These are phyloP conservation scores for Tethea ocularis DNA, from an alignment of 2,888 invertebrate genomes.

Conservation along the genomic window DNA sequence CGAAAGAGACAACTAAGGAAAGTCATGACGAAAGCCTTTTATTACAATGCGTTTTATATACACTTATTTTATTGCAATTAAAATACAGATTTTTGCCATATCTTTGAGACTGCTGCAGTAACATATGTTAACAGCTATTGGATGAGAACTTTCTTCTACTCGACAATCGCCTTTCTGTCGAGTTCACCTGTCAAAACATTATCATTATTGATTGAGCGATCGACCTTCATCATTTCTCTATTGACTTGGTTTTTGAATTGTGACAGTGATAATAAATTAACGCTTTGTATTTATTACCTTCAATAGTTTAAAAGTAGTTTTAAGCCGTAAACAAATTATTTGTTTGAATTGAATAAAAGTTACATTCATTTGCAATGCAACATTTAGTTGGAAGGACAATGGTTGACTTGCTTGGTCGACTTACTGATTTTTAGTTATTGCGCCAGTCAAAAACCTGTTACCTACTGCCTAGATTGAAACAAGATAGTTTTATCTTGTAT, in stretches of 20 bases:
- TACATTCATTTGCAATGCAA: neutral
- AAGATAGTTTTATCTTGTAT: neutral
- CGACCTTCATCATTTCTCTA: constrained; percentile 50
- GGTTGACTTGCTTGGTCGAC: constrained; percentile 13
- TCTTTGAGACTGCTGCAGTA: neutral
- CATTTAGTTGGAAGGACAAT: neutral
- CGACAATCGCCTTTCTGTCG: constrained; percentile 21
- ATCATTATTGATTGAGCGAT: constrained; percentile 59
- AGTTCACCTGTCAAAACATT: constrained; percentile 42
- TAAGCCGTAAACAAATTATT: neutral
- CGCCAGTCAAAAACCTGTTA: neutral
- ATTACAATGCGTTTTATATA: constrained; percentile 26
- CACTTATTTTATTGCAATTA: constrained; percentile 28
- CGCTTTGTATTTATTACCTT: neutral
- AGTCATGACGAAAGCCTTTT: constrained; percentile 47
- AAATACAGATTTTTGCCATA: neutral
- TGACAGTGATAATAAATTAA: constrained; percentile 46
- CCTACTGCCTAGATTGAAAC: neutral
- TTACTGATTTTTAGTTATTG: constrained; percentile 15
- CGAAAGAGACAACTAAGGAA: constrained; percentile 56
- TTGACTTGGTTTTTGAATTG: constrained; percentile 50
- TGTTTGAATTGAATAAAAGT: neutral
- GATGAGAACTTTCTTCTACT: constrained; percentile 27
- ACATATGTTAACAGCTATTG: neutral
- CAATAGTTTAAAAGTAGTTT: neutral